These are phyloP conservation scores for Polypedilum vanderplanki DNA, from an alignment of 1,140 invertebrate genomes.

Conservation along the genomic window DNA sequence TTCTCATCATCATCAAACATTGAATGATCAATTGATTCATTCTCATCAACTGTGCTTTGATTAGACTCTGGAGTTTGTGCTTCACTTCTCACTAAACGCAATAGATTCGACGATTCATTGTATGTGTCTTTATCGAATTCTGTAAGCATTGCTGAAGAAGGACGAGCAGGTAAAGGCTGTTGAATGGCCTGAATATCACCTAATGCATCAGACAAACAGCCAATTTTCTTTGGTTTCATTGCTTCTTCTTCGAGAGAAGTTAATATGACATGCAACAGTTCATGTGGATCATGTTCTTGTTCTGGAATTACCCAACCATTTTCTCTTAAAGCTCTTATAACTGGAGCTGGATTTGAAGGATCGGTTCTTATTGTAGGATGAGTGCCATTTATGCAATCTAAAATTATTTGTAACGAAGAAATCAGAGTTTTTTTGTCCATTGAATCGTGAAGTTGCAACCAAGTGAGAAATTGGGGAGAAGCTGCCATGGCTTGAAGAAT, in stretches of 20 bases:
- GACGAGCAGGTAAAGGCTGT: conserved; percentile 35
- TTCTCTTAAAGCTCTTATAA: conserved; percentile 65
- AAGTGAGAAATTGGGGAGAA: conserved; percentile 64
- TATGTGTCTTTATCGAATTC: conserved; percentile 42
- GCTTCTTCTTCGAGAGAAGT: conserved; percentile 81
- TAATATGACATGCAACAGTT: conserved; percentile 79
- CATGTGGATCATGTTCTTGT: conserved; percentile 90
- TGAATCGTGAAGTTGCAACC: conserved; percentile 58
- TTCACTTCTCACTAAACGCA: conserved; percentile 41
- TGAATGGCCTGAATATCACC: conserved; percentile 35
- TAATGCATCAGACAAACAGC: conserved; percentile 64
- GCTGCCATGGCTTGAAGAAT: conserved; percentile 75
- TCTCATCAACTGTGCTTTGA: conserved; percentile 38
- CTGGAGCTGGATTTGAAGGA: conserved; percentile 60
- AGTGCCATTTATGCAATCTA: conserved; percentile 69
- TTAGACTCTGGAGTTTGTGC: conserved; percentile 43
- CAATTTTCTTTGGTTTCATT: conserved; percentile 46
- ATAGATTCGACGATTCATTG: conserved; percentile 40
- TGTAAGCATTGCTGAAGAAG: conserved; percentile 42
- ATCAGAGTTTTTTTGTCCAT: conserved; percentile 55
- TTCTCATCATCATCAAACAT: conserved; percentile 36
- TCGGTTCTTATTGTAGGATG: conserved; percentile 60
- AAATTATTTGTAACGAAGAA: conserved; percentile 54
- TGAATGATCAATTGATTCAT: conserved; percentile 34
- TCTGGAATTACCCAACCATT: conserved; percentile 77